Base-by-base conservation (phyloP, 1,140 invertebrate species). In the Littorina saxatilis region DNA sequence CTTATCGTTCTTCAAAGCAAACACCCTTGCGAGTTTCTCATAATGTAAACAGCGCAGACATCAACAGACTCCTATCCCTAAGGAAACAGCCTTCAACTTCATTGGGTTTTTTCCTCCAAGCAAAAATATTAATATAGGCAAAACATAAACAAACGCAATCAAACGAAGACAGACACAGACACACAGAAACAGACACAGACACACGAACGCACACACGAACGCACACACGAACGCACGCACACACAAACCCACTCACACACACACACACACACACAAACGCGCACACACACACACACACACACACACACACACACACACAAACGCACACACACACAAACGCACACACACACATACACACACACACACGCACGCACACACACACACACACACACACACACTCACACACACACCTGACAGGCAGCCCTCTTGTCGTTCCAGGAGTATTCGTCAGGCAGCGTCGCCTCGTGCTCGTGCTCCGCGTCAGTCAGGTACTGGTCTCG, bases 281-380 rank as follows among this genome's bases (percentile, higher is more conserved):
- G 32, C 27, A 29, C 61, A 63, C 27, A 63, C 61, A 63, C 27
- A 32, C 61, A 63, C 27, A 32, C 27, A 29, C 61, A 32, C 61
- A 63, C 61, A 29, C 61, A 63, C 61, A 63, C 61, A 63, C 61
- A 63, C 61, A 63, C 61, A 63, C n/a, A 29, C 15, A 3, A n/a
- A 63, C 4, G 23, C 27, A 2, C 1, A 23, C 7, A 23, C 61
- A 32, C n/a, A 29, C 27, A 15, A n/a, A 63, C 27, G 32, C 61
- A 63, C 61, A 63, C 61, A 63, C 61, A 63, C 61, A 63, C 61
- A 63, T 29, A 63, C 61, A 63, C 61, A 63, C 61, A 63, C 61
- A 63, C 61, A 63, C 61, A 63, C 61, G 32, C 61, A 63, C 61
- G 32, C 61, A 63, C 61, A 63, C 61, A 63, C 61, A 63, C 61